Evolutionary conservation across 2,113 vertebrate genomes (phyloP), one percentile per base, ranked within the genome.

Genomic region (Colius striatus): DNA sequence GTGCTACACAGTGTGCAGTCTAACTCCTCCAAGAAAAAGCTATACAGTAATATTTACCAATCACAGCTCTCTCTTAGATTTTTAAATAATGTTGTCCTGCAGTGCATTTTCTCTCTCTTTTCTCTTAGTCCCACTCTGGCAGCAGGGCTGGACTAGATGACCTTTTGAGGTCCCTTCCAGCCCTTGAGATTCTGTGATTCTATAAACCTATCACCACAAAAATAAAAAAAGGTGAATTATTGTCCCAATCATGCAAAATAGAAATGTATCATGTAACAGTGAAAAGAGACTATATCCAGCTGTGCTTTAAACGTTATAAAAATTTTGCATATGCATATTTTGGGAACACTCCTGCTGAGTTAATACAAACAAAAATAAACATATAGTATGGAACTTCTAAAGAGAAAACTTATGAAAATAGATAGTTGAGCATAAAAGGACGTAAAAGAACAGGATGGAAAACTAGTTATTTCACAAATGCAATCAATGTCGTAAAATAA

Each of bases 241-340:
- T 72, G 29, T 67, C 58, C 23, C n/a, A 66, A 6, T 70, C 47
- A 27, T 38, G 18, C 36, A 66, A 74, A 83, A 89, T 73, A 26
- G 32, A 80, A 80, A 9, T 80, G 22, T 68, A 48, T 43, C 26
- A 51, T 25, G 25, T 38, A 94, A 57, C 68, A 83, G 11, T 75
- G 74, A 87, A 90, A 53, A 91, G 13, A 45, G 30, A 66, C 27
- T 32, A 67, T 29, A 77, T 83, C 88, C 86, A 91, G 38, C 90
- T 95, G 71, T 51, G 72, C 27, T 91, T 94, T 90, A 95, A 94
- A 74, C 76, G 51, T 66, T 92, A 72, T n/a, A 93, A 38, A 77
- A 66, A 58, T 77, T 87, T 91, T 86, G 23, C 29, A 54, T 77
- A 76, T 58, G 43, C 53, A 51, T 87, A 90, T 9, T 62, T 67